Percentiles rank a stretch among this genome's conserved stretches.
Evolutionary conservation across 1,140 invertebrate genomes (phyloP).

Genomic region (Zophobas atratus): DNA sequence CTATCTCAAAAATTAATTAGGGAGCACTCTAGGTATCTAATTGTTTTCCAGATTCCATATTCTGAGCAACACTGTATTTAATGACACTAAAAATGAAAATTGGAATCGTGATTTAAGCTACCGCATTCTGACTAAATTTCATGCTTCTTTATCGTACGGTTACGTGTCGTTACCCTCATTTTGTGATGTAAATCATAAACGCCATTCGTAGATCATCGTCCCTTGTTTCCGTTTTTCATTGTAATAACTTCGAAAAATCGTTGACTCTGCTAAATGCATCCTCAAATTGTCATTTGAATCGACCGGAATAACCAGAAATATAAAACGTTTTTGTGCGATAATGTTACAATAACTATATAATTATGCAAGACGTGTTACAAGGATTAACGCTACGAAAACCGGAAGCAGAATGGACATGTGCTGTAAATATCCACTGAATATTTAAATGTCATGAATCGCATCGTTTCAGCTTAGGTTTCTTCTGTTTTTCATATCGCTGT

Average conservation of each 20-base stretch:
- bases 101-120: conserved; percentile 12
- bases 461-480: neutral
- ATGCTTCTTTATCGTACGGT: conserved; percentile 1
- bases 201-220: neutral
- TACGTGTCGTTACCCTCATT: conserved; percentile 26
- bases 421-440: conserved; percentile 9
- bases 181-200: conserved; percentile 14
- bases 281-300: too few species aligned
- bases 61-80: neutral
- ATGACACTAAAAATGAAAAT: conserved; percentile 14
- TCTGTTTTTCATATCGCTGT: conserved; percentile 18
- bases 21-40: too few species aligned
- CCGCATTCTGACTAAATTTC: conserved; percentile 33
- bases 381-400: neutral
- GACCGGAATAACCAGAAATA: neutral
- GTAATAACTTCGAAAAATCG: conserved; percentile 2
- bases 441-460: conserved; percentile 13
- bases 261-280: neutral
- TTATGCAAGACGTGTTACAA: neutral
- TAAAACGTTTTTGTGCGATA: neutral
- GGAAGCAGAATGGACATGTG: conserved; percentile 14
- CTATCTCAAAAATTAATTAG: too few species aligned
- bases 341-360: conserved; percentile 4
- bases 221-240: conserved; percentile 1
- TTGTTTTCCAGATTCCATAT: too few species aligned